Evolutionary conservation across 2,888 invertebrate species (phyloP).

Genomic region (Pseudococcus jackbeardsleyi): DNA sequence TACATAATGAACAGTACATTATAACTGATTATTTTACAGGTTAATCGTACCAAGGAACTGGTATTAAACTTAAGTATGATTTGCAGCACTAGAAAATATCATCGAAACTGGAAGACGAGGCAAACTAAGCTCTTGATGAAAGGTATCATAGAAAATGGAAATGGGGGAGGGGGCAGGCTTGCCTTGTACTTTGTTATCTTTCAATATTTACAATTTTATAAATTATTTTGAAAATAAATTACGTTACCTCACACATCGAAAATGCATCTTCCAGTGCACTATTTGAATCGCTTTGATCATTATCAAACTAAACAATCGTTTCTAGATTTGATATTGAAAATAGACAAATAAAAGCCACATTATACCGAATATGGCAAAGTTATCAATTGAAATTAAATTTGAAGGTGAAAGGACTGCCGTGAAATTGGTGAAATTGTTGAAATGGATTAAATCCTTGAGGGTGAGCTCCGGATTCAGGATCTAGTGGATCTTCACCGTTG

Average conservation of each 20-base stretch:
- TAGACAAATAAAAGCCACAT: neutral
- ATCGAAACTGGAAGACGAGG: slow-evolving; percentile 14
- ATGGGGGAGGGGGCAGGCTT: neutral
- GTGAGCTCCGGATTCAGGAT: slow-evolving; percentile 85
- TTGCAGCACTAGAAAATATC: neutral
- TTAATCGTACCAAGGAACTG: slow-evolving; percentile 17
- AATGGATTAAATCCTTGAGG: slow-evolving; percentile 80
- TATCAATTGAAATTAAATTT: slow-evolving; percentile 93
- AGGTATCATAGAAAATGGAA: neutral
- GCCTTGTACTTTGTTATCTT: slow-evolving; percentile 1
- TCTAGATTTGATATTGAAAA: neutral
- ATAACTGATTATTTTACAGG: slow-evolving; percentile 52
- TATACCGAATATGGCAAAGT: neutral
- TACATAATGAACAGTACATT: slow-evolving; percentile 24
- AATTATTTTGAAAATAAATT: neutral
- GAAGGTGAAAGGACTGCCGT: slow-evolving; percentile 94
- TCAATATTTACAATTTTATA: slow-evolving; percentile 13
- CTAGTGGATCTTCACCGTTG: slow-evolving; percentile 94
- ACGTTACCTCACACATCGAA: slow-evolving; percentile 2
- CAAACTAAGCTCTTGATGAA: slow-evolving; percentile 34
- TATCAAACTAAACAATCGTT: neutral
- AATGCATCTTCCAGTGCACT: neutral
- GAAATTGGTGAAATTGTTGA: slow-evolving; percentile 83
- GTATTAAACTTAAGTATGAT: neutral
- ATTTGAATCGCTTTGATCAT: neutral